Evolutionary conservation across 30 jellyfish, hydroid and myxozoan species (phyloP).

Genomic region (Cassiopea xamachana): DNA sequence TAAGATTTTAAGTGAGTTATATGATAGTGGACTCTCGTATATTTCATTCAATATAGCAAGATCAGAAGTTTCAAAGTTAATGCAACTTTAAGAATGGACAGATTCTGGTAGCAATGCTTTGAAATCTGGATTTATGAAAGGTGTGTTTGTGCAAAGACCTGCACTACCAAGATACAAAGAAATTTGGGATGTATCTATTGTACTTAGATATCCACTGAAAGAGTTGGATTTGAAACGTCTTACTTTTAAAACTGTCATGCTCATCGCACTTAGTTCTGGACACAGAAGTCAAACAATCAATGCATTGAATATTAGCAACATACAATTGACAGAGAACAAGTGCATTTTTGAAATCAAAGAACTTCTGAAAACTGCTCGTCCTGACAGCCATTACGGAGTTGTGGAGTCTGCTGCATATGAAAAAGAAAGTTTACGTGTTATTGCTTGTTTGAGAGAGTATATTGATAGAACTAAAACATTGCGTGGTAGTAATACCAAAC

Average conservation of each 20-base stretch:
- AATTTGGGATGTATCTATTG: conserved; percentile 48
- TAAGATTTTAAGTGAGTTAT: too few relatives aligned
- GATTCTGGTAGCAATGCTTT: conserved; percentile 14
- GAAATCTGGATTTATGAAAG: conserved; percentile 35
- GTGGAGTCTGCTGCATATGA: not conserved
- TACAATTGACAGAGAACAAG: not conserved
- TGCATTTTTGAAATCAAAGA: not conserved
- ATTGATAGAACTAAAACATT: not conserved
- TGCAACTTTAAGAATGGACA: not conserved
- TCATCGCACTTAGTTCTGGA: not conserved
- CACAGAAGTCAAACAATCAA: conserved; percentile 39
- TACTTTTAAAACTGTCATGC: not conserved
- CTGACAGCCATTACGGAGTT: not conserved
- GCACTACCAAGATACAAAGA: conserved; percentile 22
- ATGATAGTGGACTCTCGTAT: too few relatives aligned
- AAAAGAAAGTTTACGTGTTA: not conserved
- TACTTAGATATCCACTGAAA: not conserved
- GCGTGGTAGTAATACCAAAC: not conserved
- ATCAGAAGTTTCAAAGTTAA: not conserved
- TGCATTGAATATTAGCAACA: conserved; percentile 2
- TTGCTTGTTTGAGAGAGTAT: not conserved
- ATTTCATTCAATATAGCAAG: too few relatives aligned
- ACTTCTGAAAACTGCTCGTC: not conserved
- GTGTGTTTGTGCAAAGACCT: conserved; percentile 28
- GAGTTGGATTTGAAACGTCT: not conserved